phyloP scores from a whole-genome alignment of 1,140 invertebrate species.

The Solenopsis fugax region DNA sequence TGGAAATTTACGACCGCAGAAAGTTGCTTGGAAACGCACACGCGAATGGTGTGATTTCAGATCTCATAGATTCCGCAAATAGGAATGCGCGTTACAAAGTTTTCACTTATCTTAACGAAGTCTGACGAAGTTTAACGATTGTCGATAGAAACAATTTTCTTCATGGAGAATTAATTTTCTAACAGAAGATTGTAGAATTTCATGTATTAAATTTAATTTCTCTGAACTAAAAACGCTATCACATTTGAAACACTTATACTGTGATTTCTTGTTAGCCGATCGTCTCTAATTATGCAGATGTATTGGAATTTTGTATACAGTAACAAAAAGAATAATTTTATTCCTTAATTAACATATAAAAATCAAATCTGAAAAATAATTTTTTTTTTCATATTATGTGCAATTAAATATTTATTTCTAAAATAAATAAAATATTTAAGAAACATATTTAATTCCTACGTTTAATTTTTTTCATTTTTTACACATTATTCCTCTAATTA shows the following conservation, averaged over 20 bases:
- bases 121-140: not conserved
- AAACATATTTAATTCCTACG: not conserved
- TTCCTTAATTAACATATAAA: not conserved
- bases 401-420: not conserved
- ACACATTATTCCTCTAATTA: not conserved
- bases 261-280: not conserved
- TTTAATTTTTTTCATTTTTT: constrained; percentile 2
- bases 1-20: constrained; percentile 39
- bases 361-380: constrained; percentile 3
- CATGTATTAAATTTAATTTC: not conserved
- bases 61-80: constrained; percentile 12
- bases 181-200: not conserved
- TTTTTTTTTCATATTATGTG: not conserved
- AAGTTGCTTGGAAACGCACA: constrained; percentile 28
- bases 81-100: not conserved
- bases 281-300: not conserved
- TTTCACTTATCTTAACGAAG: constrained; percentile 21
- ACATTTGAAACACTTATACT: not conserved
- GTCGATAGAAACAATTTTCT: not conserved
- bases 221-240: not conserved
- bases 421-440: not conserved
- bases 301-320: not conserved
- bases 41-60: constrained; percentile 31
- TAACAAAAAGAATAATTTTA: not conserved
- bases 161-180: not conserved